phyloP scores from a whole-genome alignment of 2,113 vertebrate species.

The Leiothrix lutea region DNA sequence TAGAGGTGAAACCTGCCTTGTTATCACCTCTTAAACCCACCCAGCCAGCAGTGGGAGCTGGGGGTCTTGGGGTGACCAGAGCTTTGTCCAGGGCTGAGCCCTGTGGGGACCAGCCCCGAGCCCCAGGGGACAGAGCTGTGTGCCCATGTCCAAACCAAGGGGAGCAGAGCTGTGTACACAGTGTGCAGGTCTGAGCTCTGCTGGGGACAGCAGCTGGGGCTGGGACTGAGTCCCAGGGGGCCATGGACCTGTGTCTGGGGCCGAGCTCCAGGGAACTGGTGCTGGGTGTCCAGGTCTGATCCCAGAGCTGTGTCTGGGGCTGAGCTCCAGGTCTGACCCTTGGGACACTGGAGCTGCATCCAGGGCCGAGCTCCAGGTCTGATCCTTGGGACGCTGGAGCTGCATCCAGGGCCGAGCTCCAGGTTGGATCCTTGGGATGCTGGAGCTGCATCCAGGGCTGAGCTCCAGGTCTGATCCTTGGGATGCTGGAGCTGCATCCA shows the following conservation, averaged over 20 bases:
- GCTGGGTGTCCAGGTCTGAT: too few relatives aligned
- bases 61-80: not conserved
- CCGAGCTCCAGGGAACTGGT: too few relatives aligned
- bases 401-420: too few relatives aligned
- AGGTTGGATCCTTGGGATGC: too few relatives aligned
- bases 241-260: fast-evolving
- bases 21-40: fast-evolving
- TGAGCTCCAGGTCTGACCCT: not conserved
- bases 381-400: too few relatives aligned
- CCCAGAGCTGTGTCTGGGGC: not conserved
- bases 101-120: not conserved
- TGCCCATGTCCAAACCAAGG: not conserved
- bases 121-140: fast-evolving
- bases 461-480: too few relatives aligned
- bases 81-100: too few relatives aligned
- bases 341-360: not conserved
- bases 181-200: fast-evolving
- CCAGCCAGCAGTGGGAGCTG: fast-evolving
- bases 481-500: too few relatives aligned
- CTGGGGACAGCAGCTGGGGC: too few relatives aligned
- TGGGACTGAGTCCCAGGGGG: fast-evolving
- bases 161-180: fast-evolving
- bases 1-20: fast-evolving
- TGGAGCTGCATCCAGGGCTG: too few relatives aligned
- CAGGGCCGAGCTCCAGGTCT: not conserved